These are phyloP conservation scores for Thecophora atra DNA, from an alignment of 2,888 invertebrate genomes.

Conservation along the genomic window DNA sequence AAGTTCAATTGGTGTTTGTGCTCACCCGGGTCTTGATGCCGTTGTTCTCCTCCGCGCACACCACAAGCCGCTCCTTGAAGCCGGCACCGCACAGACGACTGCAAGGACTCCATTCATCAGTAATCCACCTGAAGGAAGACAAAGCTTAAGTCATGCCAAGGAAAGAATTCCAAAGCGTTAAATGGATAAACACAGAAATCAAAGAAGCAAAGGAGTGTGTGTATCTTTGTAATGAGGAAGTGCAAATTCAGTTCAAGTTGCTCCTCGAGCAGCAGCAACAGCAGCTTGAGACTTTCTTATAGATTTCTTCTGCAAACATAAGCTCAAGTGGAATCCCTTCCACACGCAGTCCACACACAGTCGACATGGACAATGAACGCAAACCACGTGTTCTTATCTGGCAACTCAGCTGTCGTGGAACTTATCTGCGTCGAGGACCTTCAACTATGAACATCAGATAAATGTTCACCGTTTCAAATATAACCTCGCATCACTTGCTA, in stretches of 20 bases:
- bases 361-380: no score
- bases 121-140: slow-evolving; percentile 77
- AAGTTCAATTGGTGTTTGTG: no score
- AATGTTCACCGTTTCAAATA: slow-evolving; percentile 6
- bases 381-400: no score
- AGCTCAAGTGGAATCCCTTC: no score
- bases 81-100: slow-evolving; percentile 89
- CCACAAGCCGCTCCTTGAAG: slow-evolving; percentile 79
- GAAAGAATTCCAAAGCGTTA: slow-evolving; percentile 17
- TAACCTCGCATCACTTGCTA: slow-evolving; percentile 17
- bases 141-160: slow-evolving; percentile 32
- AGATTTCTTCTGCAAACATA: neutral
- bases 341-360: no score
- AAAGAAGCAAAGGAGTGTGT: neutral
- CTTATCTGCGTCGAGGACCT: slow-evolving; percentile 19
- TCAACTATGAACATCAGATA: slow-evolving; percentile 3
- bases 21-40: slow-evolving; percentile 79
- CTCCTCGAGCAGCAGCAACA: slow-evolving; percentile 1
- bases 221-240: neutral
- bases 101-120: slow-evolving; percentile 89
- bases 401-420: neutral
- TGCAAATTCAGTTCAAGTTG: slow-evolving; percentile 22
- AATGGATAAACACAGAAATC: slow-evolving; percentile 30
- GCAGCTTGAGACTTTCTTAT: neutral
- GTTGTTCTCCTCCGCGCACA: slow-evolving; percentile 85